phyloP scores from a whole-genome alignment of 2,888 invertebrate species.

The Incurvaria masculella region DNA sequence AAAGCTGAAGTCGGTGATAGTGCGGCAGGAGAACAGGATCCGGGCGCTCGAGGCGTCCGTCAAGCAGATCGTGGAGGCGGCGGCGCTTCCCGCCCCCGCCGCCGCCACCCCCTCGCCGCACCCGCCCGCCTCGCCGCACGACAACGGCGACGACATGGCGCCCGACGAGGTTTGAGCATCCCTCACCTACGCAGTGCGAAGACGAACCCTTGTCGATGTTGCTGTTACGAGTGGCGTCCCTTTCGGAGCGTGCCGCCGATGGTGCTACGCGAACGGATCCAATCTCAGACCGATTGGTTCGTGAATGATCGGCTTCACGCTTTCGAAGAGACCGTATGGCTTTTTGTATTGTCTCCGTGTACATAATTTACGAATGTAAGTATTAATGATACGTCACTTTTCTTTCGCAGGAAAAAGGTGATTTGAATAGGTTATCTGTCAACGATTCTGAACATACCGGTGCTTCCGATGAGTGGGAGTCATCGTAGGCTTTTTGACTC shows the following conservation, averaged over 20 bases:
- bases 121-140: constrained; percentile 22
- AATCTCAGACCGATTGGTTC: no score
- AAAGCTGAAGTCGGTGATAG: constrained; percentile 89
- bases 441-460: not conserved
- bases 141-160: constrained; percentile 45
- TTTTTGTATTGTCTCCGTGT: no score
- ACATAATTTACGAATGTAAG: not conserved
- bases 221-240: no score
- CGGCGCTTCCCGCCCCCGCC: constrained; percentile 21
- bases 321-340: no score
- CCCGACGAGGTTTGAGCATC: constrained; percentile 59
- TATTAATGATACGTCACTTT: not conserved
- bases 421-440: not conserved
- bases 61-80: constrained; percentile 21
- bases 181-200: no score
- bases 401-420: not conserved
- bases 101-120: constrained; percentile 32
- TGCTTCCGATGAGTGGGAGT: not conserved
- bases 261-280: no score
- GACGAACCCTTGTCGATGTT: no score
- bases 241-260: no score
- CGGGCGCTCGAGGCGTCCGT: constrained; percentile 67
- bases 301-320: no score
- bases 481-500: no score
- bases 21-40: constrained; percentile 89